Conservation (phyloP, 2,113 vertebrate genomes). For the human region DNA sequence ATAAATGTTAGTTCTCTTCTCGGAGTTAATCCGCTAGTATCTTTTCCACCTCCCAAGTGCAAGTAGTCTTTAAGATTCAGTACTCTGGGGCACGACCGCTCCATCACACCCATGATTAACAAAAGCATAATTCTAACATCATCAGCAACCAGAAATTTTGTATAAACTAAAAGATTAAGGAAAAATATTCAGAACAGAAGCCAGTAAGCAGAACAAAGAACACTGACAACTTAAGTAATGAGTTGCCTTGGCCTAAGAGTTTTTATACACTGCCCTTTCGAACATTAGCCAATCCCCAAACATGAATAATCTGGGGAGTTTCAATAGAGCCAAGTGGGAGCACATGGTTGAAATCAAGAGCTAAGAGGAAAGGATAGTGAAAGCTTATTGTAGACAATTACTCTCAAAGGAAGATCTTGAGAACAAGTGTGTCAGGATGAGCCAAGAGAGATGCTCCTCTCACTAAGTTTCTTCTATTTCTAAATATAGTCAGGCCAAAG, state of each 20-base stretch:
- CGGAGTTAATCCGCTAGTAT: background rate
- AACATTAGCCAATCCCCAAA: background rate
- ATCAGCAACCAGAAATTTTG: background rate
- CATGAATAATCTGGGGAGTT: background rate
- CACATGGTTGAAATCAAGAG: background rate
- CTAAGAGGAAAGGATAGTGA: background rate
- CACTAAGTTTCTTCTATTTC: constrained; percentile 31
- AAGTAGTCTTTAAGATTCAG: background rate
- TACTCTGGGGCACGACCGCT: background rate
- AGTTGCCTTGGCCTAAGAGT: background rate
- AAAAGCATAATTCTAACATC: background rate
- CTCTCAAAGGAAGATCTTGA: background rate
- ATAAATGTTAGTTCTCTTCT: background rate
- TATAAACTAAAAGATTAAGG: background rate
- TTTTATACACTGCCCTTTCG: background rate
- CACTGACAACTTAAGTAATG: background rate
- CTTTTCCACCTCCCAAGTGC: background rate
- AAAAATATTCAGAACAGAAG: constrained; percentile 10
- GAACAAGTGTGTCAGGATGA: background rate
- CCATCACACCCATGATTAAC: background rate
- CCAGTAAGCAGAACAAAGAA: background rate
- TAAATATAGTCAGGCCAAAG: background rate
- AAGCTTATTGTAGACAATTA: background rate
- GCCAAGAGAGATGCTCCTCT: background rate
- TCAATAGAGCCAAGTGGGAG: background rate